Evolutionary conservation across 2,888 invertebrate genomes (phyloP).

Genomic region (Drosophila engyochracea): DNA sequence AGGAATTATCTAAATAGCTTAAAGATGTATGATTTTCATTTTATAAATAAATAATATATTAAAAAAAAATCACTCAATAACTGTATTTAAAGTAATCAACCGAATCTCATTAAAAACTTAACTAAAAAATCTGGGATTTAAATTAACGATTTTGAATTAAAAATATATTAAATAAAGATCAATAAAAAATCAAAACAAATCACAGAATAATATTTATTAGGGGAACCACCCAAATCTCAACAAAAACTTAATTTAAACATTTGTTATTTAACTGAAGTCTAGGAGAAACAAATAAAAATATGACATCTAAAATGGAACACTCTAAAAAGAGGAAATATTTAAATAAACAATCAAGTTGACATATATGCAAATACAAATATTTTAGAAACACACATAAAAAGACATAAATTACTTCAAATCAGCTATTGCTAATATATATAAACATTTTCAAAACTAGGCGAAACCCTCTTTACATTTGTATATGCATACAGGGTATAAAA

Average conservation of each 20-base stretch:
- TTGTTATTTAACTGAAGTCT: not conserved
- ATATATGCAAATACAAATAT: not conserved
- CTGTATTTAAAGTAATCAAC: not conserved
- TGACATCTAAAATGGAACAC: not conserved
- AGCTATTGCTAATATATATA: not conserved
- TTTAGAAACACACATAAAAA: not conserved
- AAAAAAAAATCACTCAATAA: not conserved
- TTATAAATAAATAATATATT: not conserved
- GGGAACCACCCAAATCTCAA: not conserved
- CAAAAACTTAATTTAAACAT: not conserved
- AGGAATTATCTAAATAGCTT: not conserved
- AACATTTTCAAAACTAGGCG: not conserved
- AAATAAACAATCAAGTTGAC: not conserved
- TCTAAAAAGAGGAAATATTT: not conserved
- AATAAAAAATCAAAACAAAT: not conserved
- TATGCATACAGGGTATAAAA: not conserved
- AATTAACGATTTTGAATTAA: not conserved
- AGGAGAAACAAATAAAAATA: not conserved
- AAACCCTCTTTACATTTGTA: not conserved
- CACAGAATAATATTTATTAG: not conserved
- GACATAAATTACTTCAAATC: not conserved
- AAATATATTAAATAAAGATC: not conserved
- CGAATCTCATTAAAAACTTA: not conserved
- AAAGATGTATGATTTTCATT: not conserved
- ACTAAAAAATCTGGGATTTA: rapidly evolving